These are phyloP conservation scores for Dicrostonyx torquatus DNA, from an alignment of 2,797 vertebrate species.

Conservation along the genomic window DNA sequence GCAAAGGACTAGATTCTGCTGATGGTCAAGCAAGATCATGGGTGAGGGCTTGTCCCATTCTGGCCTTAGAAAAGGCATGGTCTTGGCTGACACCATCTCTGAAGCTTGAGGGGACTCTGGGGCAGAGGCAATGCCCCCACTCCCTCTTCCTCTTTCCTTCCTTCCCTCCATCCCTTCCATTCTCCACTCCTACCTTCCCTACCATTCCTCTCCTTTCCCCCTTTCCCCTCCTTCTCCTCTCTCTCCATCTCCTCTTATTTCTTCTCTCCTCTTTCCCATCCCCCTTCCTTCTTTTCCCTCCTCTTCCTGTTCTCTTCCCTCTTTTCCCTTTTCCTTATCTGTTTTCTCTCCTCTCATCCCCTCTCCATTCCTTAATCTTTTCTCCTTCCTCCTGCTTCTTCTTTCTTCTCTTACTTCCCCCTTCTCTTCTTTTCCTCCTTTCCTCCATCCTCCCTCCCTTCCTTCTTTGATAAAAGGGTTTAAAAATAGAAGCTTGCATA, in stretches of 20 bases:
- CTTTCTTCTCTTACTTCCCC: too few species aligned
- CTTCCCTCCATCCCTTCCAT: background rate
- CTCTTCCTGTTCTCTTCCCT: too few species aligned
- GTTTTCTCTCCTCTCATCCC: background rate
- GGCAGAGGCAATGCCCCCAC: background rate
- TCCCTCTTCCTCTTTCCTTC: too few species aligned
- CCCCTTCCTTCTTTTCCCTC: background rate
- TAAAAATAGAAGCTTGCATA: background rate
- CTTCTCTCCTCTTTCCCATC: background rate
- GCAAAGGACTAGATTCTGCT: background rate
- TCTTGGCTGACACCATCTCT: background rate
- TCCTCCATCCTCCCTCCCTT: rapidly evolving
- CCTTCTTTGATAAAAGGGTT: background rate
- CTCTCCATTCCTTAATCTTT: background rate
- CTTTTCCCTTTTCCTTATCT: background rate
- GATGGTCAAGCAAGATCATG: background rate
- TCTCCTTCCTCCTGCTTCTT: background rate
- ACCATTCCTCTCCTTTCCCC: background rate
- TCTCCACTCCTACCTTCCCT: background rate
- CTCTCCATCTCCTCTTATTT: background rate
- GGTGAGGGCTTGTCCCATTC: background rate
- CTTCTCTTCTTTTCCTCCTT: background rate
- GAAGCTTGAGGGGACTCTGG: background rate
- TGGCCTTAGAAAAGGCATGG: background rate
- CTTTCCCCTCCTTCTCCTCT: background rate